Evolutionary conservation across 2,888 invertebrate genomes (phyloP).

Genomic region (Patella ulyssiponensis): DNA sequence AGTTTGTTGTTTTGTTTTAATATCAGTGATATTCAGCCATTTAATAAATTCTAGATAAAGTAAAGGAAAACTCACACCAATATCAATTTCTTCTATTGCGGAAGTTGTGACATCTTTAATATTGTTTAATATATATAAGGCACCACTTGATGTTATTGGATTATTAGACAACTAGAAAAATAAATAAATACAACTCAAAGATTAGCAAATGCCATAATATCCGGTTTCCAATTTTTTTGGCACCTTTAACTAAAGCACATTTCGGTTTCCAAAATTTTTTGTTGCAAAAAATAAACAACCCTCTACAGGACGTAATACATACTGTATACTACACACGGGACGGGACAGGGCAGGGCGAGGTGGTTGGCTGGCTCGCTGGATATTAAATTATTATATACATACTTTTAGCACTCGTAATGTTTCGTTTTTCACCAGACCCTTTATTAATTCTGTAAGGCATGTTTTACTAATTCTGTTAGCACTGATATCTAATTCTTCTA

Average conservation of each 20-base stretch:
- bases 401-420: constrained; percentile 55
- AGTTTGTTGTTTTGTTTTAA: too few species aligned
- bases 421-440: constrained; percentile 55
- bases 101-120: constrained; percentile 39
- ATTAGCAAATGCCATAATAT: too few species aligned
- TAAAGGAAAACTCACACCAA: constrained; percentile 34
- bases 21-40: neutral
- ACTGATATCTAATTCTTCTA: constrained; percentile 57
- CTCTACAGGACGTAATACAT: too few species aligned
- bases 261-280: too few species aligned
- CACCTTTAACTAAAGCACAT: too few species aligned
- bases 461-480: constrained; percentile 63
- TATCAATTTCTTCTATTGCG: constrained; percentile 49
- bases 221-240: too few species aligned
- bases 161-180: constrained; percentile 54
- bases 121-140: constrained; percentile 46
- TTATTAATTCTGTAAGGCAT: constrained; percentile 55
- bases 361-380: neutral
- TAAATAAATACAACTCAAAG: neutral
- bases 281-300: too few species aligned
- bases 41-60: neutral
- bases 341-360: neutral
- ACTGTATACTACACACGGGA: too few species aligned
- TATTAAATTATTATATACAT: neutral
- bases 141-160: constrained; percentile 56